Percentiles rank a stretch among this genome's conserved stretches.
Conservation (phyloP, 2,113 vertebrate genomes). For the Turnix velox region DNA sequence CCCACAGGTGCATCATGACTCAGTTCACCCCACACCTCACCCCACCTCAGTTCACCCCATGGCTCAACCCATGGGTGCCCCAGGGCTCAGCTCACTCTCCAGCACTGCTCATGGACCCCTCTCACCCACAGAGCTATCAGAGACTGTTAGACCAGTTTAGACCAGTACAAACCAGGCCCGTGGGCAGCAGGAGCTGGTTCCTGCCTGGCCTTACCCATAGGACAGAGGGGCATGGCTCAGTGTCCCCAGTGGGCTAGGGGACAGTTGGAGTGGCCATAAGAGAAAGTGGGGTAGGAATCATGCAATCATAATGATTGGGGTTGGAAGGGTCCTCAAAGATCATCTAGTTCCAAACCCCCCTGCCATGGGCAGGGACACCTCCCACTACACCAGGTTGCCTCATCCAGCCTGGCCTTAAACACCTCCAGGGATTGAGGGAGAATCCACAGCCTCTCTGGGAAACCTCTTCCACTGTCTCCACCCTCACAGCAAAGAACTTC, state of each 20-base stretch:
- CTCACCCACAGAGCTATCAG: background rate
- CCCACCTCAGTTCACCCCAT: rapidly evolving
- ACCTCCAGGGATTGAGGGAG: too few species aligned
- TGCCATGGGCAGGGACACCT: too few species aligned
- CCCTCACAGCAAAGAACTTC: too few species aligned
- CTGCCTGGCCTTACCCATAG: background rate
- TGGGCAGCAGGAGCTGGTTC: background rate
- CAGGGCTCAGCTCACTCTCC: background rate
- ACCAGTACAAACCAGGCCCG: background rate
- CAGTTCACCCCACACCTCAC: background rate
- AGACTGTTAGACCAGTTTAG: background rate
- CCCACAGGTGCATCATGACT: background rate
- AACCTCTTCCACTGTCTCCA: too few species aligned
- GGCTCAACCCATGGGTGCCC: too few species aligned
- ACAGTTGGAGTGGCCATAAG: background rate
- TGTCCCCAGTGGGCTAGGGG: background rate
- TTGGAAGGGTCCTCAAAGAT: too few species aligned
- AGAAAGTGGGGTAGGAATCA: background rate
- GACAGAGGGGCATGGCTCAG: background rate
- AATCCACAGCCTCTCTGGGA: too few species aligned
- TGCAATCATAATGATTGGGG: too few species aligned
- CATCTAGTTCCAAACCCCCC: too few species aligned
- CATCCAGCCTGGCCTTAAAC: too few species aligned
- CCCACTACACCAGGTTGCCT: too few species aligned
- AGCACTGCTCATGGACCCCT: background rate